Conservation (phyloP, 53 echinoderm and acorn worm genomes). For the Holothuria scabra region DNA sequence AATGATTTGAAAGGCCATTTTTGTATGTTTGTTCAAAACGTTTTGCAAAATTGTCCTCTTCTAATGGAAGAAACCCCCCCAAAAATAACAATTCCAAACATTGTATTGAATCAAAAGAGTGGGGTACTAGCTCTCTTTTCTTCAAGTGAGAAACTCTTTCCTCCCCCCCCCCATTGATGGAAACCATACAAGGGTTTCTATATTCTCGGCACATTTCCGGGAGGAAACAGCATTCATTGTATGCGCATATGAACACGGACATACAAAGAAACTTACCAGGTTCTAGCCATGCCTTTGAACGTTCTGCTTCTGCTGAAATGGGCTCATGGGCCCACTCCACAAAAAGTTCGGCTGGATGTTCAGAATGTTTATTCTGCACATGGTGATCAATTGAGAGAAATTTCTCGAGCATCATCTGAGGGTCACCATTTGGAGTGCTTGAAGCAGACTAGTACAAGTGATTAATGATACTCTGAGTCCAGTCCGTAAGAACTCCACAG, state of each 20-base stretch:
- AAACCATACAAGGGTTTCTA: too few relatives aligned
- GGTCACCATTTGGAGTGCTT: constrained; percentile 29
- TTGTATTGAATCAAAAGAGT: too few relatives aligned
- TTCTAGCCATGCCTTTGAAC: constrained; percentile 59
- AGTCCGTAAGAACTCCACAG: constrained; percentile 15
- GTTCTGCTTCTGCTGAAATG: constrained; percentile 24
- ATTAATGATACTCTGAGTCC: constrained; percentile 41
- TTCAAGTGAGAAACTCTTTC: too few relatives aligned
- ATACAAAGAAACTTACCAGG: constrained; percentile 36
- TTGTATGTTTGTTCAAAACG: too few relatives aligned
- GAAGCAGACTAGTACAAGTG: constrained; percentile 54
- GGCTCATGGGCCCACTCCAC: constrained; percentile 55
- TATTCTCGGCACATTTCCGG: too few relatives aligned
- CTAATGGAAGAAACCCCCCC: too few relatives aligned
- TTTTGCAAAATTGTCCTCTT: too few relatives aligned
- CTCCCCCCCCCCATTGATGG: too few relatives aligned
- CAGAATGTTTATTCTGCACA: constrained; percentile 40
- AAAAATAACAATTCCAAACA: too few relatives aligned
- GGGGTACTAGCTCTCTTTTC: too few relatives aligned
- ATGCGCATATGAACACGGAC: neutral
- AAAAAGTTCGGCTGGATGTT: constrained; percentile 44
- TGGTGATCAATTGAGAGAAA: constrained; percentile 46
- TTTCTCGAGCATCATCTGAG: constrained; percentile 39
- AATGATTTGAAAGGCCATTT: too few relatives aligned
- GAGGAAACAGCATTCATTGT: too few relatives aligned